Percentiles rank a stretch among this genome's conserved stretches.
phyloP scores from a whole-genome alignment of 2,888 invertebrate species.

The Yponomeuta evonymella region DNA sequence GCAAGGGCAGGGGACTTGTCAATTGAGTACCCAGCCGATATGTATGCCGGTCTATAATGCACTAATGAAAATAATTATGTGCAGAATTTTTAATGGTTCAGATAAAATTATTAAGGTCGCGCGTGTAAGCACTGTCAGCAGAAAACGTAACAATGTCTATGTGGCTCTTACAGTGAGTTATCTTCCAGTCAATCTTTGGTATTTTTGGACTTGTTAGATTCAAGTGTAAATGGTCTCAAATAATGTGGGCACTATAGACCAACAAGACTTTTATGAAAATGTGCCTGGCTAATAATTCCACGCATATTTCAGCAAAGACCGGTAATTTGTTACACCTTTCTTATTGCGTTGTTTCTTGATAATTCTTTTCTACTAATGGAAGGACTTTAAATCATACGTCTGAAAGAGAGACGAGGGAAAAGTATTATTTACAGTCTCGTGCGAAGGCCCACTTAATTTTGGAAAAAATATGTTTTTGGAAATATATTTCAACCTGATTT shows the following conservation, averaged over 20 bases:
- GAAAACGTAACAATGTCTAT: too few species aligned
- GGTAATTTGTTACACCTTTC: not conserved
- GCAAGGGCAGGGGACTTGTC: too few species aligned
- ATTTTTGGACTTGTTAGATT: too few species aligned
- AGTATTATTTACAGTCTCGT: slow-evolving; percentile 35
- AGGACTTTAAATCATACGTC: slow-evolving; percentile 9
- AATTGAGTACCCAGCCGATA: too few species aligned
- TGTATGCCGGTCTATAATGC: too few species aligned
- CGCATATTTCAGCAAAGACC: not conserved
- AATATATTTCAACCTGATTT: not conserved
- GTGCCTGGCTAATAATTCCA: not conserved
- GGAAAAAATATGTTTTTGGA: slow-evolving; percentile 22
- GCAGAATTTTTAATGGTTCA: too few species aligned
- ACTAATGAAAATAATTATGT: too few species aligned
- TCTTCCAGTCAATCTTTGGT: too few species aligned
- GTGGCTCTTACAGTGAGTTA: too few species aligned
- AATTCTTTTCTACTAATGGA: slow-evolving; percentile 6
- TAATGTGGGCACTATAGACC: not conserved
- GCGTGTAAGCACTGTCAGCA: too few species aligned
- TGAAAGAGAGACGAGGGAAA: slow-evolving; percentile 10
- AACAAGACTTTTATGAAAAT: not conserved
- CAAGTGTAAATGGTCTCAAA: not conserved
- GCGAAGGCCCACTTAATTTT: slow-evolving; percentile 30
- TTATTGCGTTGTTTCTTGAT: slow-evolving; percentile 8
- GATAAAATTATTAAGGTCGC: too few species aligned